phyloP scores from a whole-genome alignment of 2,888 invertebrate genomes.

The Emmelina monodactyla region DNA sequence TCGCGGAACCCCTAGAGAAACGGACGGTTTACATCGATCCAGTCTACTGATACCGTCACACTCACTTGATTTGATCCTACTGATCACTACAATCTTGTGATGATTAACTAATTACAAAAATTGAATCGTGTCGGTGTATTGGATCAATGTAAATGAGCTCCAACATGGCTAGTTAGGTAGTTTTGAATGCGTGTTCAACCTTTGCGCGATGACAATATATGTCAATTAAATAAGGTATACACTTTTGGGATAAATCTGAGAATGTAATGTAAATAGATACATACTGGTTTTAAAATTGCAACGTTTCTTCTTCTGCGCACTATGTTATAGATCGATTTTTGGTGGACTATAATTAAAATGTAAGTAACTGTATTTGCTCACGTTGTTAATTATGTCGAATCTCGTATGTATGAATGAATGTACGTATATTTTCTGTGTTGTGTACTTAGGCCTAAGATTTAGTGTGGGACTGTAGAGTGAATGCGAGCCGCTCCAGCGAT shows the following conservation, averaged over 20 bases:
- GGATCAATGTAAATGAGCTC: too few species aligned
- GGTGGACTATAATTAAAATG: not conserved
- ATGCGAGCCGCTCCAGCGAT: not conserved
- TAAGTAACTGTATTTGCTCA: slow-evolving; percentile 24
- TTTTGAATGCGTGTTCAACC: too few species aligned
- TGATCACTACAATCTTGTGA: too few species aligned
- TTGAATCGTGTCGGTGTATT: too few species aligned
- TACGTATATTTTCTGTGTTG: slow-evolving; percentile 14
- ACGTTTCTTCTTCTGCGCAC: not conserved
- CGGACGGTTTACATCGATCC: too few species aligned
- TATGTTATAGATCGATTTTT: not conserved
- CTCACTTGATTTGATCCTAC: too few species aligned
- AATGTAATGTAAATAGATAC: slow-evolving; percentile 2
- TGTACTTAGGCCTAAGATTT: slow-evolving; percentile 6
- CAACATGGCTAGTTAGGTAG: too few species aligned
- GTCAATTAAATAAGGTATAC: slow-evolving; percentile 43
- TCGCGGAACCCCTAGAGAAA: too few species aligned
- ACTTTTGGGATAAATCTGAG: slow-evolving; percentile 6
- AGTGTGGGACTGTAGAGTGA: not conserved
- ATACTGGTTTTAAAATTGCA: not conserved
- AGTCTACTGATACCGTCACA: too few species aligned
- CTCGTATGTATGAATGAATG: slow-evolving; percentile 31
- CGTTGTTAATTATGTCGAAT: slow-evolving; percentile 39
- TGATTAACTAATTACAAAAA: too few species aligned
- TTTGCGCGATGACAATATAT: slow-evolving; percentile 35